A percentile compares a stretch with the other conserved stretches of the same genome.
These are phyloP conservation scores for Sebastes aleutianus DNA, from an alignment of 2,797 vertebrate species.

Conservation along the genomic window DNA sequence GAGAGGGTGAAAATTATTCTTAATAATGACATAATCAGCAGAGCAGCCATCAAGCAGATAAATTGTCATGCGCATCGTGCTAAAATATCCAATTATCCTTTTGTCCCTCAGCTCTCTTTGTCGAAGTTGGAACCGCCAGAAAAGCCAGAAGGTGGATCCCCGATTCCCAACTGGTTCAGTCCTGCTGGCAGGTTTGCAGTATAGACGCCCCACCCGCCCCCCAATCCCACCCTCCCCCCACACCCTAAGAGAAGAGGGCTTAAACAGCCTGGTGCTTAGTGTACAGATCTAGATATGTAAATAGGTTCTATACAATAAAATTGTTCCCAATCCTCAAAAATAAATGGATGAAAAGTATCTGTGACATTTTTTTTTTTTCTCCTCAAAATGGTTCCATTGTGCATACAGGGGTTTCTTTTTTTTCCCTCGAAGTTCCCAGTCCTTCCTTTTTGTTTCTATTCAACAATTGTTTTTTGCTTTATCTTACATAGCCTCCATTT, in stretches of 20 bases:
- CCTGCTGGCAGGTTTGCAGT: conserved; percentile 81
- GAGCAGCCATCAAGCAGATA: conserved; percentile 99
- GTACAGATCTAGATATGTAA: conserved; percentile 97
- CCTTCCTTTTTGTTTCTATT: conserved; percentile 32
- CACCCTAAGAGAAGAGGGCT: conserved; percentile 80
- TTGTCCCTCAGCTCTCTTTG: conserved; percentile 90
- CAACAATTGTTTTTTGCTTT: conserved; percentile 65
- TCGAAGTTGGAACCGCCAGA: conserved; percentile 93
- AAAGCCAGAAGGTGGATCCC: conserved; percentile 79
- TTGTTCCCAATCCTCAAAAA: conserved; percentile 87
- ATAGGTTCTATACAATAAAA: conserved; percentile 99
- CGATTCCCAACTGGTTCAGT: conserved; percentile 52
- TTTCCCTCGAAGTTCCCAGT: conserved; percentile 46
- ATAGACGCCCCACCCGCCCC: conserved; percentile 75
- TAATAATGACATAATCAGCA: conserved; percentile 99
- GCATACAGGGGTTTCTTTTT: conserved; percentile 86
- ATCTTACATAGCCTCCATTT: conserved; percentile 79
- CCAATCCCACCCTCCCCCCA: conserved; percentile 25
- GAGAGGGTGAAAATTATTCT: conserved; percentile 89
- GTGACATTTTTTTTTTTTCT: conserved; percentile 82
- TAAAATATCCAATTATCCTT: conserved; percentile 97
- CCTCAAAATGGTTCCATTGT: conserved; percentile 92
- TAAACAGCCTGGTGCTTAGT: conserved; percentile 97
- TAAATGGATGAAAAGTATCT: conserved; percentile 93
- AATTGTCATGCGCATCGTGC: conserved; percentile 99